Evolutionary conservation across 2,113 vertebrate genomes (phyloP), one percentile per base, ranked within the genome.

Genomic region (Clinocottus analis): DNA sequence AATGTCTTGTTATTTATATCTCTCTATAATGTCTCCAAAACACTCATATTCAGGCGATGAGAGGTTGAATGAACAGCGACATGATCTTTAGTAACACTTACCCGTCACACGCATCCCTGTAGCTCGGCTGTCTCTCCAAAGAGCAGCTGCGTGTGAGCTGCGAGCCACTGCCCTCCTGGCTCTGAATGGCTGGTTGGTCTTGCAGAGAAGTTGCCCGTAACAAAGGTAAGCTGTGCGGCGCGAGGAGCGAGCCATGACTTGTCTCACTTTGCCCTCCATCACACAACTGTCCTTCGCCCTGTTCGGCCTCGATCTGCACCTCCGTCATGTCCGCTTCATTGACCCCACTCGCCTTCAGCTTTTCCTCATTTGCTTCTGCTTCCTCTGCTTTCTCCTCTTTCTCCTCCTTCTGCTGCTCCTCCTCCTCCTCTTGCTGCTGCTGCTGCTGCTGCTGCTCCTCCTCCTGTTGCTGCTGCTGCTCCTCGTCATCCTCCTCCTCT

Each of bases 191-290:
- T 1, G 85, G 90, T 3, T 90, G 90, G 0, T 97, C 96, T 29
- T 95, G 95, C 64, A 97, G 93, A 37, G 96, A 95, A 0, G 94
- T 89, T 16, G 94, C 93, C 12, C 93, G 94, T 10, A 95, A 80
- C 65, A 96, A 83, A 71, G 95, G 94, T 73, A 95, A 81, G 10
- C 90, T 79, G 72, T 87, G 87, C 2, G 88, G 87, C 9, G 81
- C 80, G 39, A 95, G 89, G 35, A 95, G 83, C 1, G 65, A 72
- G 60, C 56, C 41, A 2, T 64, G 77, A 25, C 61, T 67, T 53
- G 61, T 79, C 11, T 91, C 83, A 13, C 64, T 82, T 10, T 62
- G 84, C 13, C 55, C 83, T 72, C 79, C 41, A 37, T 88, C 83
- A 31, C 67, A 41, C 4, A 51, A 37, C 43, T 56, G 85, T 55